These are phyloP conservation scores for Aplysina aerophoba DNA, from an alignment of 37 sponge, comb jelly and placozoan species.

Conservation along the genomic window DNA sequence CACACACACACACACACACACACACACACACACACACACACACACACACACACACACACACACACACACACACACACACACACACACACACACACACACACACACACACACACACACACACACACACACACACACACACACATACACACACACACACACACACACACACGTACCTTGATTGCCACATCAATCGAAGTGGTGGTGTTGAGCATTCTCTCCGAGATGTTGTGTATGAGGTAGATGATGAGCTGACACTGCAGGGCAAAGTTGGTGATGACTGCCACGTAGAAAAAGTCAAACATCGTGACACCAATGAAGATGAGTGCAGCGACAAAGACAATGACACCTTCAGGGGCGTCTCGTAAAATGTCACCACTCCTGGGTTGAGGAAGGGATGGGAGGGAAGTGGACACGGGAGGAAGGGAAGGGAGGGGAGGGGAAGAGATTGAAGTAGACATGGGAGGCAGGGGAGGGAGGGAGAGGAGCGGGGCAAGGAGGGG, in stretches of 20 bases:
- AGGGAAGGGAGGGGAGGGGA: not conserved
- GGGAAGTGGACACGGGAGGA: not conserved
- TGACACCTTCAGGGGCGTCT: not conserved
- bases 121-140: conserved; percentile 37
- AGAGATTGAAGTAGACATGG: not conserved
- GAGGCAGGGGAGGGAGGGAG: not conserved
- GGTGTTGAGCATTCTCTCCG: conserved; percentile 57
- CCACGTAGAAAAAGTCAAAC: conserved; percentile 79
- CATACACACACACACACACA: conserved; percentile 35
- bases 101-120: conserved; percentile 31
- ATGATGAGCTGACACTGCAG: conserved; percentile 73
- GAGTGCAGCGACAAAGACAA: conserved; percentile 38
- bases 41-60: conserved; percentile 31
- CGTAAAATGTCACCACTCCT: not conserved
- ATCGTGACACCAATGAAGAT: conserved; percentile 58
- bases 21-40: conserved; percentile 21
- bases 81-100: conserved; percentile 28
- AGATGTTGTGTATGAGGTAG: conserved; percentile 49
- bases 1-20: conserved; percentile 24
- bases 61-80: conserved; percentile 37
- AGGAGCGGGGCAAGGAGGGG: not conserved
- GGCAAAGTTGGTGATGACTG: conserved; percentile 68
- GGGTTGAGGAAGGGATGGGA: not conserved
- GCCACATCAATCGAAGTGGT: conserved; percentile 26
- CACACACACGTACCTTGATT: not conserved